phyloP scores from a whole-genome alignment of 2,797 vertebrate genomes.

The Hylomyscus alleni region DNA sequence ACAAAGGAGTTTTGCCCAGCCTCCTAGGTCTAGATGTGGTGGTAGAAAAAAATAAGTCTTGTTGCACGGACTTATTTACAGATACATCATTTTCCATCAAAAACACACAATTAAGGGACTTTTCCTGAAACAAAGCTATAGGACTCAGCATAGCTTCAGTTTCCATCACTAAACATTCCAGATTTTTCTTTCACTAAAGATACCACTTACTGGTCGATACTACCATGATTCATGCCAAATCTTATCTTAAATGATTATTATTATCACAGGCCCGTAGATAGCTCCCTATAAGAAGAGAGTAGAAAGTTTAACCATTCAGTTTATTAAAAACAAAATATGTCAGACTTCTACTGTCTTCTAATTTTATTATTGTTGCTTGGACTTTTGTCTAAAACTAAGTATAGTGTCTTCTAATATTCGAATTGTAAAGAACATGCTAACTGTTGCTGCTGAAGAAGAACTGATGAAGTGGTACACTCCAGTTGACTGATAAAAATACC shows the following conservation, averaged over 20 bases:
- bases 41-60: not conserved
- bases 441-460: slow-evolving; percentile 17
- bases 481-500: not conserved
- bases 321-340: not conserved
- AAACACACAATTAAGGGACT: slow-evolving; percentile 1
- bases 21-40: not conserved
- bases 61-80: not conserved
- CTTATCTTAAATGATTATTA: not conserved
- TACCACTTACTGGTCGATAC: not conserved
- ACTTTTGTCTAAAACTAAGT: not conserved
- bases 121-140: not conserved
- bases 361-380: not conserved
- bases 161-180: not conserved
- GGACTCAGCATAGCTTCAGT: not conserved
- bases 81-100: not conserved
- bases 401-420: slow-evolving; percentile 8
- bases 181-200: not conserved
- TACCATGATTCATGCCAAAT: not conserved
- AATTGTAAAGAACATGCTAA: slow-evolving; percentile 9
- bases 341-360: slow-evolving; percentile 1
- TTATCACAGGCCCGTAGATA: not conserved
- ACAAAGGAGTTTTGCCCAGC: not conserved
- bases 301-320: slow-evolving; percentile 1
- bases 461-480: not conserved
- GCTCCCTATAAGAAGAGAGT: not conserved